phyloP scores from a whole-genome alignment of 2,113 vertebrate species.

The Lophius piscatorius region DNA sequence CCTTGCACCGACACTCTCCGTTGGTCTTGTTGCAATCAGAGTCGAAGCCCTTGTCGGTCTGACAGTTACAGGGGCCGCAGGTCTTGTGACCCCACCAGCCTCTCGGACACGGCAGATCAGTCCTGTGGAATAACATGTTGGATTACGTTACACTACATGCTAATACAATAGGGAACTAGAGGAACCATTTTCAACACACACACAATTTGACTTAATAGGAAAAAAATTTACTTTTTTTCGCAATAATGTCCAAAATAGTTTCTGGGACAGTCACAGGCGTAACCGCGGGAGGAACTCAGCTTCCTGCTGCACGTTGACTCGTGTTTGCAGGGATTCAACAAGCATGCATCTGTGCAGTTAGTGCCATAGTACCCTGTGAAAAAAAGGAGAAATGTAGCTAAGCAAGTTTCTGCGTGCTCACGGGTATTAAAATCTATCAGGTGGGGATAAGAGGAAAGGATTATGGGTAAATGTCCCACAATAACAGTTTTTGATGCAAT shows the following conservation, averaged over 20 bases:
- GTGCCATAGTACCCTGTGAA: conserved; percentile 89
- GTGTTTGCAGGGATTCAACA: conserved; percentile 91
- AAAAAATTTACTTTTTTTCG: conserved; percentile 86
- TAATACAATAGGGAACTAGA: neutral
- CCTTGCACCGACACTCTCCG: conserved; percentile 94
- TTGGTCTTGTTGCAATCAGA: conserved; percentile 94
- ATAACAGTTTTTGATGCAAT: neutral
- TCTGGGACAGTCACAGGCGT: conserved; percentile 87
- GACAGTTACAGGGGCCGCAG: conserved; percentile 92
- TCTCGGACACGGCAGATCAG: conserved; percentile 88
- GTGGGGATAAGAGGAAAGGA: too few species aligned
- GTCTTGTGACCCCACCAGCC: conserved; percentile 97
- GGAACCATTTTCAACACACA: neutral
- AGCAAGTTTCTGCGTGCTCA: neutral
- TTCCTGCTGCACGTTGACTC: conserved; percentile 84
- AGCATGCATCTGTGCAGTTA: conserved; percentile 88
- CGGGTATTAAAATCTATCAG: too few species aligned
- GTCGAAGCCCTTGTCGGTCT: conserved; percentile 87
- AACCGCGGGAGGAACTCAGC: conserved; percentile 81
- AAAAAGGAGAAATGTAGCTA: neutral
- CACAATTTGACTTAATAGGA: neutral
- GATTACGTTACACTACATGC: neutral
- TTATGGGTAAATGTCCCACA: neutral
- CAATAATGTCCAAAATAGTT: conserved; percentile 92
- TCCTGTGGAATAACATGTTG: conserved; percentile 71